A percentile compares a stretch with the other conserved stretches of the same genome.
Conservation (phyloP, 2,797 vertebrate genomes). For the Strix occidentalis region DNA sequence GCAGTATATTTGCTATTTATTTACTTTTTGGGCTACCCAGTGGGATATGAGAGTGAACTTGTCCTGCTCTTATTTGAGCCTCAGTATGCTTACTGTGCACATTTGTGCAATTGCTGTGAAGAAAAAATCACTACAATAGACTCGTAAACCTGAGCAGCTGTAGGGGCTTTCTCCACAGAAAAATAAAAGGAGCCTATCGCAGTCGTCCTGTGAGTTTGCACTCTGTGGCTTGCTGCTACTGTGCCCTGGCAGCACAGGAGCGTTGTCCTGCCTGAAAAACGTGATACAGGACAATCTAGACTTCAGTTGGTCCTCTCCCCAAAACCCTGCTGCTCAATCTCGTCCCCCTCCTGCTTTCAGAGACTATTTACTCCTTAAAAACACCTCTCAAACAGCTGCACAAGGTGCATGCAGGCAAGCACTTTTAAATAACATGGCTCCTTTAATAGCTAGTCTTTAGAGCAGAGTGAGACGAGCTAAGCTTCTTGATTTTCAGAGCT, state of each 20-base stretch:
- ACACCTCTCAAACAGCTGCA: not conserved
- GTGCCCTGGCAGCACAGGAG: not conserved
- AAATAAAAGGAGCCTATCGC: not conserved
- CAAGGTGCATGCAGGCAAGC: not conserved
- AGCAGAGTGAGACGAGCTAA: not conserved
- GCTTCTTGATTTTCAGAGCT: not conserved
- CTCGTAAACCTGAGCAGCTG: constrained; percentile 9
- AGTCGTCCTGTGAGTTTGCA: not conserved
- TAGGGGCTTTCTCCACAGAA: not conserved
- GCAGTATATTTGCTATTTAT: not conserved
- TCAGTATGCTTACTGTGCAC: constrained; percentile 36
- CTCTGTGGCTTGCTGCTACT: not conserved
- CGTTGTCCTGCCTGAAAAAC: not conserved
- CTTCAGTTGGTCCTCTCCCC: not conserved
- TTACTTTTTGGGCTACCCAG: constrained; percentile 8
- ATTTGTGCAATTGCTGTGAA: constrained; percentile 26
- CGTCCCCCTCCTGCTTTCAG: not conserved
- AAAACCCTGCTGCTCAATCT: not conserved
- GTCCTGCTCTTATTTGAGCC: not conserved
- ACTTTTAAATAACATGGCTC: not conserved
- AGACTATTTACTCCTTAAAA: not conserved
- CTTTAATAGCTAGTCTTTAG: constrained; percentile 1
- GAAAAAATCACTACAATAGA: not conserved
- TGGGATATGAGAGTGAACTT: constrained; percentile 1
- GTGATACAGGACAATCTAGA: not conserved